Base-by-base conservation (phyloP, 2,888 invertebrate species). In the Bhutanitis thaidina region DNA sequence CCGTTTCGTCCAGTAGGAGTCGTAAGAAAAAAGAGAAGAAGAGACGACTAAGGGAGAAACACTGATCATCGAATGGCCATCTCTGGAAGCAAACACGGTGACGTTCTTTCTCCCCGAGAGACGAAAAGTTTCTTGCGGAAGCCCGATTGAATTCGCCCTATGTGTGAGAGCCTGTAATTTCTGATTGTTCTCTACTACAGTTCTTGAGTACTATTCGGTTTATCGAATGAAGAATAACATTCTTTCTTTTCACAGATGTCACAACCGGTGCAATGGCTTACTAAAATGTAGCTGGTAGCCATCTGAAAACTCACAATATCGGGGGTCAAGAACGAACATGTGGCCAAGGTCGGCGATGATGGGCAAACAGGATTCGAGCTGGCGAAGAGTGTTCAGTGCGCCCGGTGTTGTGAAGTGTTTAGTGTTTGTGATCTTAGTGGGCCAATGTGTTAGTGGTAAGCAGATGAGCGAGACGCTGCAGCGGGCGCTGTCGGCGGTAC, bases 401-500 rank as follows among this genome's bases (percentile, higher is more conserved):
- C 41, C 57, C 43, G 67, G 74, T 76, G 71, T 74, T 45, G 67
- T 77, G 75, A 56, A 66, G 65, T 74, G 76, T 67, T 35, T 72
- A 39, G 67, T 83, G 74, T 61, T 80, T 45, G 71, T 80, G 72
- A 47, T 71, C 49, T 69, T 81, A 72, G 58, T 69, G 29, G 71
- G 69, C 47, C 71, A 71, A 59, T 70, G 73, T 53, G 78, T 63
- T 49, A 70, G 71, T 41, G 80, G 77, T 7, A 88, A 87, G 72
- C 88, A 88, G 62, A 90, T 90, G 67, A 90, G 90, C 65, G 90
- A 90, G 74, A 90, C 90, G 56, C 69, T 90, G 62, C 90, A 90
- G 74, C 67, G 90, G 67, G 90, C 90, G 66, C 71, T 90, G 71
- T 90, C 90, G 15, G 90, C 90, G 37, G 90, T 88, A 3, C 61